These are phyloP conservation scores for Tangara arthus DNA, from an alignment of 2,797 vertebrate species.

Conservation along the genomic window DNA sequence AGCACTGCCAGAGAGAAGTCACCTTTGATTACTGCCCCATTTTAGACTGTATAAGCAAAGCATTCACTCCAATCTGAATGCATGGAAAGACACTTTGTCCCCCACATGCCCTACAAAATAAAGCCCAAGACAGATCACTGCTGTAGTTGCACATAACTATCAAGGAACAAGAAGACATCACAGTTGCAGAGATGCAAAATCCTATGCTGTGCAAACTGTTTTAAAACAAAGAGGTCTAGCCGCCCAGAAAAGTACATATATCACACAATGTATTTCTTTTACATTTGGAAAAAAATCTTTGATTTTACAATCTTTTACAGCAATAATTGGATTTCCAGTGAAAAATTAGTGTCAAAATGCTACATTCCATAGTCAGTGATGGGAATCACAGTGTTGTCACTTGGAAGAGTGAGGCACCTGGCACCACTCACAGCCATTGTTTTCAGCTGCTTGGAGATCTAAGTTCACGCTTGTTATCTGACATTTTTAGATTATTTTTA, in stretches of 20 bases:
- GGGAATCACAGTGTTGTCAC: background rate
- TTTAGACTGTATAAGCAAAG: background rate
- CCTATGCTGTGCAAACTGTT: background rate
- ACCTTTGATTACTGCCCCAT: background rate
- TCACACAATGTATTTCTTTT: background rate
- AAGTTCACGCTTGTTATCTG: background rate
- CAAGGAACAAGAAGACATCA: background rate
- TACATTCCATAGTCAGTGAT: background rate
- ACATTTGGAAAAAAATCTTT: background rate
- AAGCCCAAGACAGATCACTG: background rate
- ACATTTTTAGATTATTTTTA: background rate
- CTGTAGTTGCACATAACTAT: background rate
- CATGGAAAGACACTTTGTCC: background rate
- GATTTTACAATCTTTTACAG: background rate
- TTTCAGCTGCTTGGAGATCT: background rate
- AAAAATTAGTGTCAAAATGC: background rate
- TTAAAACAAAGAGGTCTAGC: background rate
- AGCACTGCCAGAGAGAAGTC: background rate
- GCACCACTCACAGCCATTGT: background rate
- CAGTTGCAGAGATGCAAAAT: background rate
- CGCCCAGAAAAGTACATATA: background rate
- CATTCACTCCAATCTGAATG: background rate
- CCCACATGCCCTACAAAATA: background rate
- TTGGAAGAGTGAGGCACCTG: background rate
- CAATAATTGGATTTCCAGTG: background rate